Base-by-base conservation (phyloP, 2,113 vertebrate species). In the Vidua chalybeata region DNA sequence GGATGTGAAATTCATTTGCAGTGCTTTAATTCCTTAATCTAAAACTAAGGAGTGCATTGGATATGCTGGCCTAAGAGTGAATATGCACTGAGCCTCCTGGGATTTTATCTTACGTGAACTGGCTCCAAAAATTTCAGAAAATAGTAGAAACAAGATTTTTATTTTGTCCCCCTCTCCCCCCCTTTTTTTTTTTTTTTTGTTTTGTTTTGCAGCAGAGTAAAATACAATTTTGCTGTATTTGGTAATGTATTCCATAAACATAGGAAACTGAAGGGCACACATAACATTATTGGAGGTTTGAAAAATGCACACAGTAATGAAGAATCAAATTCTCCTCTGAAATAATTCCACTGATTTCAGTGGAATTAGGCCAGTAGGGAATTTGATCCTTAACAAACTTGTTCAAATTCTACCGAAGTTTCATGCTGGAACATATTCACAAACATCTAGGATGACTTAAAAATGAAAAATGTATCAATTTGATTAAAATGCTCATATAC, bases 1-100 rank as follows among this genome's bases (percentile, higher is more conserved):
- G 91, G 89, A 96, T 93, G 93, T 94, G 95, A 96, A 97, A 97
- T 97, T 97, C 95, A 97, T 97, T 96, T 97, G 93, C 76, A 90
- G 96, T 92, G 93, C 93, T 97, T 96, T 97, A 96, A 96, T 96
- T 97, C 96, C 89, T 96, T 97, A 97, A 96, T 97, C 97, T 97
- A 97, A 97, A 93, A 97, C 92, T 93, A 96, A 97, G 91, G 91
- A 62, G 21, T 93, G 72, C 87, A 67, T 91, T 97, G 95, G 86
- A 94, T 96, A 92, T 95, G 95, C 90, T 90, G 75, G 92, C 73
- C 95, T 96, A 91, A 92, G 92, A 96, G 51, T 87, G 97, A 95
- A 92, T 90, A 89, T 52, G 66, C 58, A 43, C 83, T 46, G 64
- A 85, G 35, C 39, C 94, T 94, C 94, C 64, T 69, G 94, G 78